phyloP scores from a whole-genome alignment of 2,888 invertebrate species.

The Pomacea canaliculata region DNA sequence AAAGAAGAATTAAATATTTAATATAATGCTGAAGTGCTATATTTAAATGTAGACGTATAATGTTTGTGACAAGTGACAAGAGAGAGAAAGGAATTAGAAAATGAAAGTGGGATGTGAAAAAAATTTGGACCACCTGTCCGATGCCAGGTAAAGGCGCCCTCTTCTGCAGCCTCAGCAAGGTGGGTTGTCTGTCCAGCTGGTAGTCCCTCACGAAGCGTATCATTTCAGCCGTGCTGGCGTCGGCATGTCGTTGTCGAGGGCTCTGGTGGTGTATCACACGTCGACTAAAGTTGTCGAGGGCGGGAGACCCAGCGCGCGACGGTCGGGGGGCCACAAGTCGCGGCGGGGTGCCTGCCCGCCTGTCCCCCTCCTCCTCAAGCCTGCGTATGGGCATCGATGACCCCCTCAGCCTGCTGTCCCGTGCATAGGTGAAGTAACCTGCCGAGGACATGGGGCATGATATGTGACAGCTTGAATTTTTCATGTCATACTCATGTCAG shows the following conservation, averaged over 20 bases:
- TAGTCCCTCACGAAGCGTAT: constrained; percentile 49
- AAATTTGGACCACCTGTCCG: constrained; percentile 30
- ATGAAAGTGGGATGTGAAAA: too few species aligned
- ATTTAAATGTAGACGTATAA: too few species aligned
- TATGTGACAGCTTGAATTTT: too few species aligned
- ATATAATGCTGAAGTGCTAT: too few species aligned
- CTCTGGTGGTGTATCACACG: background rate
- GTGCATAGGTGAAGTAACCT: constrained; percentile 5
- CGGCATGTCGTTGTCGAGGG: constrained; percentile 38
- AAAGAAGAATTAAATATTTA: too few species aligned
- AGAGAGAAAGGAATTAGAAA: too few species aligned
- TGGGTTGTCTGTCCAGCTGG: constrained; percentile 50
- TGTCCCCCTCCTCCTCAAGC: constrained; percentile 3
- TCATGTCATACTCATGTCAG: too few species aligned
- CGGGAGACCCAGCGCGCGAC: background rate
- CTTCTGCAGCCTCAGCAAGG: constrained; percentile 44
- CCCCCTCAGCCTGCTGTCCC: constrained; percentile 9
- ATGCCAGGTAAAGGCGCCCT: constrained; percentile 49
- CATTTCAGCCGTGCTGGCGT: constrained; percentile 48
- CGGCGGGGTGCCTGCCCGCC: background rate
- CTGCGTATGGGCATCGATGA: constrained; percentile 5
- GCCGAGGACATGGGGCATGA: background rate
- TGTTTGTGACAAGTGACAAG: too few species aligned
- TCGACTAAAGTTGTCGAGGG: background rate
- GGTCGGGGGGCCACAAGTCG: background rate